phyloP scores from a whole-genome alignment of 2,888 invertebrate genomes.

The Acanthosoma haemorrhoidale region DNA sequence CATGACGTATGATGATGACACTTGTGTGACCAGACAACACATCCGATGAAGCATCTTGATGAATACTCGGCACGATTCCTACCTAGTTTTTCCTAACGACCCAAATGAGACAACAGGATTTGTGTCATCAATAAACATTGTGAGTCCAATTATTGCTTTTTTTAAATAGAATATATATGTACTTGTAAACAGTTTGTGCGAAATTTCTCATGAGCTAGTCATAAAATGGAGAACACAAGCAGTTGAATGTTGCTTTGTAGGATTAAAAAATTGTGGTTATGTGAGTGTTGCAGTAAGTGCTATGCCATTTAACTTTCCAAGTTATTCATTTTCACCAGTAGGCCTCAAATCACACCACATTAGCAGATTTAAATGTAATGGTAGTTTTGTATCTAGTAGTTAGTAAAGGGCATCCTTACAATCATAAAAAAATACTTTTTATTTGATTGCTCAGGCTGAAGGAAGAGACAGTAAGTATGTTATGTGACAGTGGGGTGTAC shows the following conservation, averaged over 20 bases:
- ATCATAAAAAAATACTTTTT: too few species aligned
- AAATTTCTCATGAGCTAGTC: conserved; percentile 60
- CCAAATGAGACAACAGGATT: conserved; percentile 62
- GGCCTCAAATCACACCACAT: too few species aligned
- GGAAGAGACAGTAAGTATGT: too few species aligned
- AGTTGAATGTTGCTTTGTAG: conserved; percentile 68
- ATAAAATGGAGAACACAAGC: conserved; percentile 64
- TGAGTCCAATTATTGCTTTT: conserved; percentile 59
- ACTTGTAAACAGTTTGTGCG: conserved; percentile 54
- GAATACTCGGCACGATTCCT: conserved; percentile 63
- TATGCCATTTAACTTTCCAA: too few species aligned
- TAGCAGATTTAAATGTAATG: too few species aligned
- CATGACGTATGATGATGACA: conserved; percentile 32
- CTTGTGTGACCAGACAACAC: conserved; percentile 51
- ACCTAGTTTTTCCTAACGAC: conserved; percentile 74
- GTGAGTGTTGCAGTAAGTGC: background rate
- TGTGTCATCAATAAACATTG: conserved; percentile 42
- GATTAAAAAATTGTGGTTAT: conserved; percentile 47
- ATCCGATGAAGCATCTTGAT: conserved; percentile 73
- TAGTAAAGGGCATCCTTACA: too few species aligned
- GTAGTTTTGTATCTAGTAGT: too few species aligned
- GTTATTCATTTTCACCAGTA: too few species aligned
- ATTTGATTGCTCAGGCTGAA: too few species aligned
- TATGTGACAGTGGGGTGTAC: too few species aligned
- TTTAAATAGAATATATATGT: conserved; percentile 60